These are phyloP conservation scores for Sinocyclocheilus rhinocerous DNA, from an alignment of 2,113 vertebrate genomes.

Conservation along the genomic window DNA sequence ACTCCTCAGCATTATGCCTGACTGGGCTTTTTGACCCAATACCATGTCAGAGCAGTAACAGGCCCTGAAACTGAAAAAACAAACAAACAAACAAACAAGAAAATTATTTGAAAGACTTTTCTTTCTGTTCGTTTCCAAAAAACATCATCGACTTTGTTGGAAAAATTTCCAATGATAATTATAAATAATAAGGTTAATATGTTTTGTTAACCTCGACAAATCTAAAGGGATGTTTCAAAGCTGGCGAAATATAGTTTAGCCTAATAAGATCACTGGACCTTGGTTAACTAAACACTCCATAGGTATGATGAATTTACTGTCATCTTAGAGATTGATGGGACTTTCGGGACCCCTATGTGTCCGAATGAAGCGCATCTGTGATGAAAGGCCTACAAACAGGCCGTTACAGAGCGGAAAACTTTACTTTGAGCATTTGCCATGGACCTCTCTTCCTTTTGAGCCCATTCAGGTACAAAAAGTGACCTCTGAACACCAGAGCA, in stretches of 20 bases:
- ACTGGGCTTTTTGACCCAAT: constrained; percentile 53
- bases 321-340: neutral
- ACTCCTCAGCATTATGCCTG: constrained; percentile 60
- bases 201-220: neutral
- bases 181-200: neutral
- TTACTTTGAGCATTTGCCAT: constrained; percentile 35
- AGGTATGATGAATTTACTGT: constrained; percentile 11
- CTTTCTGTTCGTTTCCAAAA: neutral
- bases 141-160: neutral
- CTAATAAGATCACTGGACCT: neutral
- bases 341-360: neutral
- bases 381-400: constrained; percentile 33
- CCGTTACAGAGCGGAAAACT: constrained; percentile 11
- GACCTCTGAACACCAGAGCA: constrained; percentile 56
- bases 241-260: neutral
- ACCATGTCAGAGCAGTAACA: constrained; percentile 28
- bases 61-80: constrained; percentile 1
- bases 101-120: neutral
- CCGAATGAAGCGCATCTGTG: neutral
- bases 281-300: neutral
- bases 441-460: constrained; percentile 42
- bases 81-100: neutral
- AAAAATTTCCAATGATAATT: neutral
- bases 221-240: constrained; percentile 4
- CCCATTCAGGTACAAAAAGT: constrained; percentile 57